These are phyloP conservation scores for Hippocampus zosterae DNA, from an alignment of 2,113 vertebrate species.

Conservation along the genomic window DNA sequence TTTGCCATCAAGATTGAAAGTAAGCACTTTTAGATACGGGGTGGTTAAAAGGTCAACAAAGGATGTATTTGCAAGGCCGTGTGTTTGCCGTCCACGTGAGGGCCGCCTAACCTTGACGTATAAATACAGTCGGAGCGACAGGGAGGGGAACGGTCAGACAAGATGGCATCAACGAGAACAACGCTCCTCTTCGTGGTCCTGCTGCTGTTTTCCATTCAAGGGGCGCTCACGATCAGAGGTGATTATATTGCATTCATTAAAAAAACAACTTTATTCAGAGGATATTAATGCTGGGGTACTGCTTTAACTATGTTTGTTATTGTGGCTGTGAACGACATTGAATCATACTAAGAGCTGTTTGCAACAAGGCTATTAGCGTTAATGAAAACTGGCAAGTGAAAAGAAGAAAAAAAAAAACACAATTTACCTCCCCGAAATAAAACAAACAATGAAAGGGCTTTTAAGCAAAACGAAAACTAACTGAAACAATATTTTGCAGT, in stretches of 20 bases:
- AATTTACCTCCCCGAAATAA: too few relatives aligned
- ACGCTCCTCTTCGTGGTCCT: constrained; percentile 37
- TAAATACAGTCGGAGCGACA: constrained; percentile 32
- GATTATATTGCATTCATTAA: not conserved
- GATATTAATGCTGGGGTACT: too few relatives aligned
- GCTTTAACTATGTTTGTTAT: too few relatives aligned
- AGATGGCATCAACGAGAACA: constrained; percentile 23
- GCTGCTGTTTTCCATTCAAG: constrained; percentile 37
- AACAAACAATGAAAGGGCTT: too few relatives aligned
- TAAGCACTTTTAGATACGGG: constrained; percentile 18
- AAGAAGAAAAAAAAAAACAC: too few relatives aligned
- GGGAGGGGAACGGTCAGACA: not conserved
- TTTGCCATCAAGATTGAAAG: constrained; percentile 1
- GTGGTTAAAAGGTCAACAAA: constrained; percentile 13
- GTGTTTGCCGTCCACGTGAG: constrained; percentile 6
- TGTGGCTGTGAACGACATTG: too few relatives aligned
- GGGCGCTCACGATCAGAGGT: constrained; percentile 28
- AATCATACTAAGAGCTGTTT: too few relatives aligned
- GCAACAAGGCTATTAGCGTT: too few relatives aligned
- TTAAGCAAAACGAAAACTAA: too few relatives aligned
- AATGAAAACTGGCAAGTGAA: too few relatives aligned
- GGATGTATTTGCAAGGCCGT: not conserved
- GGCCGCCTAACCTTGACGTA: constrained; percentile 10
- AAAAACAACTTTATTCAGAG: too few relatives aligned
- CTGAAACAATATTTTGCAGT: too few relatives aligned